phyloP scores from a whole-genome alignment of 2,113 vertebrate genomes.

The Chloebia gouldiae region DNA sequence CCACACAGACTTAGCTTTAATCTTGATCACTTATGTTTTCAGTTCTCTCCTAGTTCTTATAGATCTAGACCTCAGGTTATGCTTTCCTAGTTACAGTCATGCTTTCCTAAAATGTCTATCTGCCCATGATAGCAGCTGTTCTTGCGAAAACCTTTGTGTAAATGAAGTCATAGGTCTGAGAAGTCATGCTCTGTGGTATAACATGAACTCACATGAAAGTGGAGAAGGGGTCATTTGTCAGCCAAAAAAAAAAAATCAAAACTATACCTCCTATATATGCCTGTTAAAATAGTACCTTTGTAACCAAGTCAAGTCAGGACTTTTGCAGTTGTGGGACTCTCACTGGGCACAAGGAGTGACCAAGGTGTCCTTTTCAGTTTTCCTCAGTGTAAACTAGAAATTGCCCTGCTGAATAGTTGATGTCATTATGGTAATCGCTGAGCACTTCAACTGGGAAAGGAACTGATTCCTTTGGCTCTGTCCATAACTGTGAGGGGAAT shows the following conservation, averaged over 20 bases:
- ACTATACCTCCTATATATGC: background rate
- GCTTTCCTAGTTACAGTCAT: background rate
- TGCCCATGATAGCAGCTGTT: background rate
- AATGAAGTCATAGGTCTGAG: background rate
- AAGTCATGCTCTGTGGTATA: background rate
- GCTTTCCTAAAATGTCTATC: background rate
- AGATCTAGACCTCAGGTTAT: background rate
- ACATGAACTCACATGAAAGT: background rate
- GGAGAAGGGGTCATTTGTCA: background rate
- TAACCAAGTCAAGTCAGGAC: background rate
- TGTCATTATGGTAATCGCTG: accelerated
- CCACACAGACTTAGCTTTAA: background rate
- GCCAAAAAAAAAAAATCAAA: background rate
- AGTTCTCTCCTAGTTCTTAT: background rate
- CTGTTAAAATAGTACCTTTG: background rate
- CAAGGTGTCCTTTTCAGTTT: background rate
- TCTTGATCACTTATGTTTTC: background rate
- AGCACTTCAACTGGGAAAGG: background rate
- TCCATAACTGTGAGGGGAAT: background rate
- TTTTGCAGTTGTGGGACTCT: background rate
- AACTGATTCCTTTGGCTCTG: background rate
- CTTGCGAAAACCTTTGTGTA: background rate
- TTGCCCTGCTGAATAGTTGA: background rate
- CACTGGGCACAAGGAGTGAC: background rate
- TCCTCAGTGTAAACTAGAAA: background rate